Evolutionary conservation across 2,797 vertebrate genomes (phyloP).

Genomic region (Leptoclinus maculatus): DNA sequence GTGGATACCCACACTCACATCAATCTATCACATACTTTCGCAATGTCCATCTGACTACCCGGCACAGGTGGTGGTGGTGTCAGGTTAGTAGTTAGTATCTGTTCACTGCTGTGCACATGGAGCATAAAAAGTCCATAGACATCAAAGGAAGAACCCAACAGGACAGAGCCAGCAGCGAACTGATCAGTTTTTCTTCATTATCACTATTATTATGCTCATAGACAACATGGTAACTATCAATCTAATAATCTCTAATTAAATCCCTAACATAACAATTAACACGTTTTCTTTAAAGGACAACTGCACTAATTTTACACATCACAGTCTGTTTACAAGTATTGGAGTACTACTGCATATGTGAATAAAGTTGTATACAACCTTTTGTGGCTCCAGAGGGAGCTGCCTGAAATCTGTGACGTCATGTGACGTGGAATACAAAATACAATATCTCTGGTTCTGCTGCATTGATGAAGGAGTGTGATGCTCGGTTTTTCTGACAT

Average conservation of each 20-base stretch:
- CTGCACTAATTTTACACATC: not conserved
- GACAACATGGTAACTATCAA: not conserved
- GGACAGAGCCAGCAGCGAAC: not conserved
- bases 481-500: not conserved
- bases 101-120: slow-evolving; percentile 36
- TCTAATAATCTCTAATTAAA: not conserved
- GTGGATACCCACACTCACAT: slow-evolving; percentile 58
- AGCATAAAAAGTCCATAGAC: slow-evolving; percentile 28
- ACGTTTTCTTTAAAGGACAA: not conserved
- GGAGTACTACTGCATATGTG: not conserved
- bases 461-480: not conserved
- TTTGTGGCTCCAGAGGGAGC: not conserved
- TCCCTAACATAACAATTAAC: not conserved
- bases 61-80: slow-evolving; percentile 78
- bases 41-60: slow-evolving; percentile 66
- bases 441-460: not conserved
- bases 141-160: slow-evolving; percentile 19
- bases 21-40: slow-evolving; percentile 71
- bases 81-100: slow-evolving; percentile 63
- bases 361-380: not conserved
- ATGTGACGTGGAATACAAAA: not conserved
- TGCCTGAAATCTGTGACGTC: not conserved
- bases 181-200: slow-evolving; percentile 9
- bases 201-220: not conserved
- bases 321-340: not conserved